Conservation (phyloP, 1,140 invertebrate species). For the Drosophila sp. region DNA sequence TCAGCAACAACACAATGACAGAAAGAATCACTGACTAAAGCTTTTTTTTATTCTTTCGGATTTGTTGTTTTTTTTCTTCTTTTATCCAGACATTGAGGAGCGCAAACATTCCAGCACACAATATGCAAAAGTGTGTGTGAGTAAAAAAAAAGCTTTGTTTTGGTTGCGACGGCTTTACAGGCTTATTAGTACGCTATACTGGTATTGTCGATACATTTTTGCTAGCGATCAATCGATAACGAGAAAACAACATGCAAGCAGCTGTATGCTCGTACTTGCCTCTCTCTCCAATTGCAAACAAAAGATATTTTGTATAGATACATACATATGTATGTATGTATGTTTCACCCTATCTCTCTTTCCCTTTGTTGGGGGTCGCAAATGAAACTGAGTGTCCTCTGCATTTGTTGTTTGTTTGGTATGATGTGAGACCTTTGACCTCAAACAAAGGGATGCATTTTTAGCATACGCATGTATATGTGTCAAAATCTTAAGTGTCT, state of each 20-base stretch:
- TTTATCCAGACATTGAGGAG: constrained; percentile 29
- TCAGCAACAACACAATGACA: background rate
- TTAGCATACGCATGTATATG: background rate
- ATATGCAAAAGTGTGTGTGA: constrained; percentile 12
- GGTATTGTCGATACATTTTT: background rate
- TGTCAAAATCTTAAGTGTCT: background rate
- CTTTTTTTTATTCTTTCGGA: constrained; percentile 33
- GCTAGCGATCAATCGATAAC: constrained; percentile 8
- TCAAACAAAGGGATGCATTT: constrained; percentile 9
- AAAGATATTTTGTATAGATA: background rate
- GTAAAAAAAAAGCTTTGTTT: constrained; percentile 43
- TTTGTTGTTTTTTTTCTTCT: constrained; percentile 29
- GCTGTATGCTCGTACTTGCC: background rate
- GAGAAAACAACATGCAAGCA: background rate
- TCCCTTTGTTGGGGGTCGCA: background rate
- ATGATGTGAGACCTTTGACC: background rate
- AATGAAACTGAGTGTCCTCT: background rate
- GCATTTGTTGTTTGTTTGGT: background rate
- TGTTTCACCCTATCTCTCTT: background rate
- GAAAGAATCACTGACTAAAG: constrained; percentile 45
- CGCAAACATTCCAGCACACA: constrained; percentile 38
- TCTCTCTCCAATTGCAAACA: background rate
- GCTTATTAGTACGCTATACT: background rate
- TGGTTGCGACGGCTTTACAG: background rate
- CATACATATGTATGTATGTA: too few species aligned